phyloP scores from a whole-genome alignment of 2,888 invertebrate genomes.

The Neoascia interrupta region DNA sequence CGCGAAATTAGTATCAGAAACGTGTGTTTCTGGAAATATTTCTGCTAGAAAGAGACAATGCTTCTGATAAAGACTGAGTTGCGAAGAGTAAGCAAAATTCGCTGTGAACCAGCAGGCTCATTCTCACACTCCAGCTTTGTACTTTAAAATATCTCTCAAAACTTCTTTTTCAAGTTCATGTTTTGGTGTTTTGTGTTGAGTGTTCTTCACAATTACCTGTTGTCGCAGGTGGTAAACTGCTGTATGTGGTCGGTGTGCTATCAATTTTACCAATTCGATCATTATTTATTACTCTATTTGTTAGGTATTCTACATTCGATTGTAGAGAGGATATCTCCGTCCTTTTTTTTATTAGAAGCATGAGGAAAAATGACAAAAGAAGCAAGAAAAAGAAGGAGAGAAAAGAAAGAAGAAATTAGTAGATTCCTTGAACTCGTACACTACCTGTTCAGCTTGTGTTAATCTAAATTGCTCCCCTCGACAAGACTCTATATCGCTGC shows the following conservation, averaged over 20 bases:
- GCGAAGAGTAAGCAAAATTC: no score
- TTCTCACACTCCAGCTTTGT: no score
- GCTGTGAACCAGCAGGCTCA: no score
- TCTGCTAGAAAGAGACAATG: no score
- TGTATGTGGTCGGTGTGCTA: conserved; percentile 75
- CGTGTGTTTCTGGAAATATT: no score
- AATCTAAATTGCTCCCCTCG: conserved; percentile 74
- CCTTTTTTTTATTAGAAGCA: conserved; percentile 71
- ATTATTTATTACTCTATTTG: conserved; percentile 78
- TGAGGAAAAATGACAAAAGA: conserved; percentile 17
- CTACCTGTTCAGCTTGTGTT: conserved; percentile 67
- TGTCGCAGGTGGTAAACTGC: conserved; percentile 76
- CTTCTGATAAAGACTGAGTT: no score
- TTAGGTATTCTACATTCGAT: conserved; percentile 80
- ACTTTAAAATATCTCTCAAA: no score
- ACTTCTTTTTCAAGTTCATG: no score
- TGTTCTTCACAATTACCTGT: conserved; percentile 74
- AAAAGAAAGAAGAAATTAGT: conserved; percentile 72
- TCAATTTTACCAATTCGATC: conserved; percentile 78
- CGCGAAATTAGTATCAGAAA: no score
- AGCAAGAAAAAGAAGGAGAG: conserved; percentile 51
- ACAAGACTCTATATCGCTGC: conserved; percentile 70
- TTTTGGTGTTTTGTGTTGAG: not conserved
- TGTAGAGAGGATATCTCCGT: conserved; percentile 80
- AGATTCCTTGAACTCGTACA: conserved; percentile 57